Base-by-base conservation (phyloP, 2,113 vertebrate genomes). In the Pluvianellus socialis region DNA sequence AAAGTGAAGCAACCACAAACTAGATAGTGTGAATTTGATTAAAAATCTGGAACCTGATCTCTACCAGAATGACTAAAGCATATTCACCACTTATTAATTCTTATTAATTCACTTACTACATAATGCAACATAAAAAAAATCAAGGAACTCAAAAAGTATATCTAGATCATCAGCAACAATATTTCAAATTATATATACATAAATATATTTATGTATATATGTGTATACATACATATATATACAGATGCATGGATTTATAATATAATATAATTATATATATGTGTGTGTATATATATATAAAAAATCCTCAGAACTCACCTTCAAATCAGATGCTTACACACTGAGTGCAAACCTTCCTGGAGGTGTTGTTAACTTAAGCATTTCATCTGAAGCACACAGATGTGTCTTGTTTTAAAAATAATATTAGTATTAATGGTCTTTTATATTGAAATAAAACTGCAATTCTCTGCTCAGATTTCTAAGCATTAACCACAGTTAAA, bases 1-100 rank as follows among this genome's bases (percentile, higher is more conserved):
- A 30, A 80, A 92, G 19, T 30, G 22, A 82, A 92, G 66, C 10
- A 81, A 74, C 5, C n/a, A 55, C 18, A 56, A 81, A 79, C 3
- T 33, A 26, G 3, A 8, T 9, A 18, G 11, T 9, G 2, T 26
- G 8, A 2, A 0, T 44, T 35, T 5, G 2, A 33, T 56, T 68
- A 53, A 91, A 94, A 94, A 53, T 47, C 14, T 61, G 44, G 42
- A 88, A 70, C 10, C 6, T 3, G 0, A 11, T 52, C 6, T 72
- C 33, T 53, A 4, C 52, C 17, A 61, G 5, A 27, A 17, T 17
- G 5, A 23, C 13, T 62, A 88, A 73, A 22, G 10, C 4, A 72
- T 79, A 49, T 80, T 87, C 44, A 45, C 4, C 5, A 33, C 20
- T 92, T 53, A 61, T 10, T 88, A n/a, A 9, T 68, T 85, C 40